Evolutionary conservation across 2,888 invertebrate species (phyloP), one percentile per base, ranked within the genome.

Genomic region (Nesidiocoris tenuis): DNA sequence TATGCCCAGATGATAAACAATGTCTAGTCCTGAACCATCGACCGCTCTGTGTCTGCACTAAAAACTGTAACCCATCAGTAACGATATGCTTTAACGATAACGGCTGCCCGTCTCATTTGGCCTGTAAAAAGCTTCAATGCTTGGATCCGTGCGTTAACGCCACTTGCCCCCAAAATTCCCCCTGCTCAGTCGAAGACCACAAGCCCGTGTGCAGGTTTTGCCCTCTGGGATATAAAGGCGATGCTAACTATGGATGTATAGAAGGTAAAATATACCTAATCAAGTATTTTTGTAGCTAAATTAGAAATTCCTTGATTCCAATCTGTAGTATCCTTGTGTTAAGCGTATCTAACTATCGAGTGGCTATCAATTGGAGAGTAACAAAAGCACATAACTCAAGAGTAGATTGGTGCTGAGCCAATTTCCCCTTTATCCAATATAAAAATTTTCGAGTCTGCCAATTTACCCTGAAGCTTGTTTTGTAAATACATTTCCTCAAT

Each of bases 151-250:
- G 95, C 86, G 88, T 88, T 84, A 90, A 90, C 83, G 91, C 91
- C 83, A 91, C 91, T 85, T 95, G 95, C 86, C 91, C 92, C 82
- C 88, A 89, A 82, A 90, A 90, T 83, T 91, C 93, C 81, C 95
- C 95, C 82, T 96, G 96, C 87, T 91, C 91, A 86, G 95, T 95
- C 82, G 94, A 95, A 89, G 93, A 95, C 86, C 96, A 96, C 88
- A 93, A 92, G 87, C 92, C 95, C 82, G 91, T 93, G 85, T 96
- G 96, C 92, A 94, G 94, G 90, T 94, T 93, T 89, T 96, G 96
- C 88, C 94, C 95, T 84, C 89, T 89, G 86, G 96, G 95, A 87
- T 95, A 92, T 89, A 91, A 91, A 87, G 91, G 93, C 85, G 94
- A 95, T 87, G 90, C 92, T 84, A 91, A 91, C 88, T 91, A 92